Base-by-base conservation (phyloP, 2,888 invertebrate species). In the Tinea semifulvella region DNA sequence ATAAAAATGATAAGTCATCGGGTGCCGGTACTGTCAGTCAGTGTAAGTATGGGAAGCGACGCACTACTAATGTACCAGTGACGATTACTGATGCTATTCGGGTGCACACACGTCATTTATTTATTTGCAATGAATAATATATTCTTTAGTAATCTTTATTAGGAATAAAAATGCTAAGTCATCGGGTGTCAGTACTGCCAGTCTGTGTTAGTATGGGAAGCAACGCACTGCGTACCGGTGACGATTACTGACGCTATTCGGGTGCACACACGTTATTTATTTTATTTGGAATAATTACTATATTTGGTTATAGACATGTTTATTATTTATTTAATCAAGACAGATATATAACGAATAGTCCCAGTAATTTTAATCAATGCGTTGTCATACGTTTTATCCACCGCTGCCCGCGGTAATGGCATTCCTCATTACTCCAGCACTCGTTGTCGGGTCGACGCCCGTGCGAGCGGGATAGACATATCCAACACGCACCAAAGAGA, bases 381-480 rank as follows among this genome's bases (percentile, higher is more conserved):
- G 14, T 22, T 40, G 40, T 40, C 40, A 40, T 17, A 14, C 40
- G 14, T 11, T 40, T 40, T 40, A 40, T 40, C 40, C 40, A 40
- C 40, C 11, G 22, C 40, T 40, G 40, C 40, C 40, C 40, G 40
- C 40, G 40, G 40, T 40, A 40, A 40, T 40, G 40, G 40, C 40
- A 40, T 40, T 40, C 40, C 40, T 40, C 40, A 40, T 40, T 40
- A 40, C 40, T 40, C 40, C 22, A 40, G 22, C 10, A 40, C 40
- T 40, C 38, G 38, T 19, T 36, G 52, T 53, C 61, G 63, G 71
- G 70, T 71, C 71, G 70, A 67, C 68, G 70, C 52, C 70, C 71
- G 67, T 56, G 59, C 50, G 57, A 68, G 46, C 39, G 55, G 49
- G 62, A 68, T 46, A 26, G 61, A 68, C 46, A 28, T 53, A 55